Conservation (phyloP, 2,888 invertebrate genomes). For the Pyrrhosoma nymphula region DNA sequence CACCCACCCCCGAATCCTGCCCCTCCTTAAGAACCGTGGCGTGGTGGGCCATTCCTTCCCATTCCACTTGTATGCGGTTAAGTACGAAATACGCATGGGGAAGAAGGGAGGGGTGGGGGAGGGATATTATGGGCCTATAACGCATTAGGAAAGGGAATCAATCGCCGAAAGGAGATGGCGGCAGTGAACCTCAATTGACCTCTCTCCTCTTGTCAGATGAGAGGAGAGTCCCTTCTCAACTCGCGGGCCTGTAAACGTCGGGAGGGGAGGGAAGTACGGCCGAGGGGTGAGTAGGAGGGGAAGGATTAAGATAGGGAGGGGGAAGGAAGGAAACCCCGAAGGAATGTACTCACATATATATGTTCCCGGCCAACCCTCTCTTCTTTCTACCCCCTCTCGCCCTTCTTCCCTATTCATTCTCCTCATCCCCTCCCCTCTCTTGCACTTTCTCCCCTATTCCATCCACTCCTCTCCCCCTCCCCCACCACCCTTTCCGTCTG, state of each 20-base stretch:
- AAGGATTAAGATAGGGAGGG: neutral
- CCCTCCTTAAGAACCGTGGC: neutral
- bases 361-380: too few species aligned
- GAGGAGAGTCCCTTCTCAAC: neutral
- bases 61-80: neutral
- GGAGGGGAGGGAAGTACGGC: neutral
- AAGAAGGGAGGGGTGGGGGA: neutral
- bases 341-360: neutral
- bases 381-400: too few species aligned
- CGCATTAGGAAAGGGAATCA: slow-evolving; percentile 58
- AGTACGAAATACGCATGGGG: slow-evolving; percentile 2
- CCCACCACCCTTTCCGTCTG: slow-evolving; percentile 3
- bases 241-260: neutral
- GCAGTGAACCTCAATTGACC: slow-evolving; percentile 66
- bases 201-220: slow-evolving; percentile 35
- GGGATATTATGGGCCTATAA: slow-evolving; percentile 51
- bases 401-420: neutral
- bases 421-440: neutral
- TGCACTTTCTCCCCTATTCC: neutral
- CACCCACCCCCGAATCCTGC: neutral
- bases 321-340: too few species aligned
- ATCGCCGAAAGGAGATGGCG: slow-evolving; percentile 61
- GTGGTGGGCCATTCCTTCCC: neutral
- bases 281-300: neutral
- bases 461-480: neutral